Conservation (phyloP, 2,797 vertebrate genomes). For the Prunella strophiata region DNA sequence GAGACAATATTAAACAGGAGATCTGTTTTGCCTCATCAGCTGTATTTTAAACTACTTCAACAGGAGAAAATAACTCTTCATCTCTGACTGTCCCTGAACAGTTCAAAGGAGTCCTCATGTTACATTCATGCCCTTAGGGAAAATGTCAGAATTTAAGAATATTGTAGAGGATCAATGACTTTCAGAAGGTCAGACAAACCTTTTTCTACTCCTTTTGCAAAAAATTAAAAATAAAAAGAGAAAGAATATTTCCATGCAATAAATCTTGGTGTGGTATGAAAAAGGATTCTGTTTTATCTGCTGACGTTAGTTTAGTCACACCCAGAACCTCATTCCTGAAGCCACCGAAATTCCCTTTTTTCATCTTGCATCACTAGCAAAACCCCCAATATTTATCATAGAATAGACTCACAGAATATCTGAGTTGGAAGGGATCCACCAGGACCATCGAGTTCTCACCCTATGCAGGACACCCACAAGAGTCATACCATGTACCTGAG, state of each 20-base stretch:
- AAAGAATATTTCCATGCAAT: neutral
- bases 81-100: neutral
- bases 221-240: neutral
- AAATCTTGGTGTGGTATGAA: neutral
- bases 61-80: neutral
- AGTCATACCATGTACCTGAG: neutral
- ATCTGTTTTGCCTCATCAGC: slow-evolving; percentile 3
- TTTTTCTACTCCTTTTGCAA: neutral
- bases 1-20: neutral
- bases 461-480: neutral
- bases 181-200: slow-evolving; percentile 17
- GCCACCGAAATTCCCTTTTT: neutral
- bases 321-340: neutral
- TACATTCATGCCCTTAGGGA: neutral
- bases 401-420: neutral
- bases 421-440: neutral
- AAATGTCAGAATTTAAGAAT: slow-evolving; percentile 7
- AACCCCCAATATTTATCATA: neutral
- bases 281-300: neutral
- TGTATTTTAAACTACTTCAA: neutral
- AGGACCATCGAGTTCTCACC: fast-evolving
- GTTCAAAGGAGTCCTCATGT: neutral
- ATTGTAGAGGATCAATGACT: neutral
- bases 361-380: neutral
- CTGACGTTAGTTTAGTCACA: neutral